phyloP scores from a whole-genome alignment of 2,797 vertebrate genomes.

The Lacerta viridis region DNA sequence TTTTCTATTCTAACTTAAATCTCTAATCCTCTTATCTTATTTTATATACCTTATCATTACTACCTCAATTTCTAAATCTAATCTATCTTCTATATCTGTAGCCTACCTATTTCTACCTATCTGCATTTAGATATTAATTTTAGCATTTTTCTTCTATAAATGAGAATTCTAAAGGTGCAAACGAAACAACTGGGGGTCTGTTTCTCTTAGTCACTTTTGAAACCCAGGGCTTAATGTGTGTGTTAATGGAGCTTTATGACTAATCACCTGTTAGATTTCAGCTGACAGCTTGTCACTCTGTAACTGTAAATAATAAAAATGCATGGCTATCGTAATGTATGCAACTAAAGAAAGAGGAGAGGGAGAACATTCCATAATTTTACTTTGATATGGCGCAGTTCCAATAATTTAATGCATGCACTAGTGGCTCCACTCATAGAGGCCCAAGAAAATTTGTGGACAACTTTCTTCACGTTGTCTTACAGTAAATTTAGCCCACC shows the following conservation, averaged over 20 bases:
- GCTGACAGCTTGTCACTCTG: constrained; percentile 71
- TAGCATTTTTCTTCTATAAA: no score
- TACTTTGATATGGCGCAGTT: constrained; percentile 68
- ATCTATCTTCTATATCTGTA: no score
- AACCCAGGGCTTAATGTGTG: constrained; percentile 67
- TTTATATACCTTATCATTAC: no score
- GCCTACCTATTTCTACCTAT: no score
- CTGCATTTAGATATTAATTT: no score
- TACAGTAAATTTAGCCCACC: background rate
- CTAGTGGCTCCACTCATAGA: background rate
- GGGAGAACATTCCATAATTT: constrained; percentile 62
- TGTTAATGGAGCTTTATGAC: constrained; percentile 74
- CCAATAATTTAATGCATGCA: constrained; percentile 65
- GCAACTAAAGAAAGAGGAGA: constrained; percentile 65
- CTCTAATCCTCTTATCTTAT: no score
- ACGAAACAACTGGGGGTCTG: constrained; percentile 31
- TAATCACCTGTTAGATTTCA: constrained; percentile 80
- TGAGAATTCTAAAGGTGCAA: constrained; percentile 56
- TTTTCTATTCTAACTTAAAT: no score
- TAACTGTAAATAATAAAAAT: constrained; percentile 80
- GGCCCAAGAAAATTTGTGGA: background rate
- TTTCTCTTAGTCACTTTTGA: constrained; percentile 62
- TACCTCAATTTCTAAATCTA: no score
- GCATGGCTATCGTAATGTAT: constrained; percentile 59
- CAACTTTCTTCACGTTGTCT: background rate